Conservation (phyloP, 2,113 vertebrate species). For the Macquaria ambigua region DNA sequence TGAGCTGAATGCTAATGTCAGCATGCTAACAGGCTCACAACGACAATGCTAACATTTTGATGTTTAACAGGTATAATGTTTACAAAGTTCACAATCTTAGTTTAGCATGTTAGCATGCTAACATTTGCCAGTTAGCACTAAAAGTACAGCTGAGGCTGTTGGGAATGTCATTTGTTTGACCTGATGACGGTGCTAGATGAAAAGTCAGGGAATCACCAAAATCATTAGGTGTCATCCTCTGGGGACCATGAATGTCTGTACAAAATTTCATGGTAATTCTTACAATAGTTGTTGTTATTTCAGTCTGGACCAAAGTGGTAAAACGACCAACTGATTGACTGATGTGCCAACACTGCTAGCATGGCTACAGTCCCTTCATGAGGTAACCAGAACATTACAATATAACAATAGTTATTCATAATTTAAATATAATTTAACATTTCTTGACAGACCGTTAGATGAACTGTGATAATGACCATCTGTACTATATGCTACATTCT, state of each 20-base stretch:
- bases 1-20: background rate
- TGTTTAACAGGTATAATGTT: background rate
- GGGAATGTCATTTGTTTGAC: background rate
- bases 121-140: too few species aligned
- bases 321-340: background rate
- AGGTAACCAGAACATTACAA: background rate
- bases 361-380: background rate
- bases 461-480: slow-evolving; percentile 51
- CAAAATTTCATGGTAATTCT: background rate
- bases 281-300: background rate
- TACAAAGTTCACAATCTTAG: background rate
- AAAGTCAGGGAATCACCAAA: background rate
- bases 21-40: background rate
- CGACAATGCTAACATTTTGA: background rate
- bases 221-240: background rate
- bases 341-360: background rate
- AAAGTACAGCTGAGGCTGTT: background rate
- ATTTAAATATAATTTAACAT: slow-evolving; percentile 15
- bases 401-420: slow-evolving; percentile 13
- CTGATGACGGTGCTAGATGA: background rate
- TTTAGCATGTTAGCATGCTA: background rate
- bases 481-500: slow-evolving; percentile 2
- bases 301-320: background rate
- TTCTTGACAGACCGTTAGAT: slow-evolving; percentile 47
- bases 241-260: background rate